Base-by-base conservation (phyloP, 2,113 vertebrate genomes). In the Nematolebias whitei region DNA sequence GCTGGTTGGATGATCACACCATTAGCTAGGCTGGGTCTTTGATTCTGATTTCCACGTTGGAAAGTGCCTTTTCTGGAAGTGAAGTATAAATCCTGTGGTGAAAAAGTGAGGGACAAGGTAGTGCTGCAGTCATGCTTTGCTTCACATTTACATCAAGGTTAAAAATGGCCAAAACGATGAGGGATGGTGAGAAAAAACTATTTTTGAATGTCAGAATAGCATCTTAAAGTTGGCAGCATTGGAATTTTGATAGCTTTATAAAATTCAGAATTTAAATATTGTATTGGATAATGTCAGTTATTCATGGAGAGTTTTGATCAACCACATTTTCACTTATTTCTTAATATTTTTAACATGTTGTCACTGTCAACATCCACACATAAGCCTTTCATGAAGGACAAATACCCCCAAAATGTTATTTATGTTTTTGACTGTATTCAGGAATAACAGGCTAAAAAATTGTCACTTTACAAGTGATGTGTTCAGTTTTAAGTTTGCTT, bases 401-500 rank as follows among this genome's bases (percentile, higher is more conserved):
- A 62, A n/a, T 19, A 1, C 1, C 2, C n/a, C 12, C 20, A 45
- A 63, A 47, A 49, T 38, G 7, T 2, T 50, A 44, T 24, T 45
- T 22, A 26, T 35, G 49, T 22, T 24, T 49, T 5, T 39, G 20
- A 8, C 24, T 64, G 5, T 23, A 5, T 45, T 48, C 12, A 40
- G 43, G 4, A 26, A 9, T 23, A 14, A 58, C 52, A n/a, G 16
- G 54, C 53, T 60, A 12, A 59, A 53, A 78, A 22, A 19, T 5
- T 18, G 5, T 24, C 1, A 0, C 6, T 2, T 44, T 57, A 23
- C 38, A 65, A 68, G 48, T 18, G 15, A 63, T 32, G 29, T 65
- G 61, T 67, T 66, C 50, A 78, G 68, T 72, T 82, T 68, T 12
- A 9, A 57, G 44, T 43, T 50, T 72, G 67, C 51, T 56, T 78